Evolutionary conservation across 2,888 invertebrate genomes (phyloP).

Genomic region (Chalcis sispes): DNA sequence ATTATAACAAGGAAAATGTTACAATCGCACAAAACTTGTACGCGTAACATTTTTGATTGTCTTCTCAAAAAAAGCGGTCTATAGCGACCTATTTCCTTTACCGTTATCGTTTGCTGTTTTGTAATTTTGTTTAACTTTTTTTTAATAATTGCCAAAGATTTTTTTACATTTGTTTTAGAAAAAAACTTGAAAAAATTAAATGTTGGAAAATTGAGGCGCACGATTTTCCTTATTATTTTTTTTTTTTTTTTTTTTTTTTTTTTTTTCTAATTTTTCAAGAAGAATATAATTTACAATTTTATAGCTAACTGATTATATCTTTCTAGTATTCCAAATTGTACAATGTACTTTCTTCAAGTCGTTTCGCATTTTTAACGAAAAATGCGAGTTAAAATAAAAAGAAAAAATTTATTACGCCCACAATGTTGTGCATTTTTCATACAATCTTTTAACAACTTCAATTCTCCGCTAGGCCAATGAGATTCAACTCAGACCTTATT

Average conservation of each 20-base stretch:
- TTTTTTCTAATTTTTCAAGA: conserved; percentile 9
- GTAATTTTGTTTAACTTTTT: conserved; percentile 46
- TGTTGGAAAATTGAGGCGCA: conserved; percentile 35
- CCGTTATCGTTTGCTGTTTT: conserved; percentile 30
- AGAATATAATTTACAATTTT: conserved; percentile 48
- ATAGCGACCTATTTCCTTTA: conserved; percentile 29
- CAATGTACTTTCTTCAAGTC: conserved; percentile 28
- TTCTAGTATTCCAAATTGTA: conserved; percentile 21
- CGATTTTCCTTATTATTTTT: conserved; percentile 21
- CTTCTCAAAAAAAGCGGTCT: conserved; percentile 68
- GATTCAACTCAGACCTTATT: conserved; percentile 53
- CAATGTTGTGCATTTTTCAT: conserved; percentile 1
- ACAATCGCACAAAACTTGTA: conserved; percentile 61
- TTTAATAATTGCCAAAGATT: conserved; percentile 52
- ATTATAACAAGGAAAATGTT: conserved; percentile 75
- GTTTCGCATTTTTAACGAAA: conserved; percentile 17
- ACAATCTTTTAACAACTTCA: conserved; percentile 40
- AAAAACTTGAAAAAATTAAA: conserved; percentile 35
- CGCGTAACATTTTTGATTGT: conserved; percentile 76
- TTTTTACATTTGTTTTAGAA: conserved; percentile 42
- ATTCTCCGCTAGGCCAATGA: conserved; percentile 66
- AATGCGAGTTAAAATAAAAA: conserved; percentile 27
- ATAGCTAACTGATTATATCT: conserved; percentile 30
- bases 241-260: conserved; percentile 6
- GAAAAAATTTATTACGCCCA: neutral